phyloP scores from a whole-genome alignment of 2,113 vertebrate species.

The Myotis yumanensis region DNA sequence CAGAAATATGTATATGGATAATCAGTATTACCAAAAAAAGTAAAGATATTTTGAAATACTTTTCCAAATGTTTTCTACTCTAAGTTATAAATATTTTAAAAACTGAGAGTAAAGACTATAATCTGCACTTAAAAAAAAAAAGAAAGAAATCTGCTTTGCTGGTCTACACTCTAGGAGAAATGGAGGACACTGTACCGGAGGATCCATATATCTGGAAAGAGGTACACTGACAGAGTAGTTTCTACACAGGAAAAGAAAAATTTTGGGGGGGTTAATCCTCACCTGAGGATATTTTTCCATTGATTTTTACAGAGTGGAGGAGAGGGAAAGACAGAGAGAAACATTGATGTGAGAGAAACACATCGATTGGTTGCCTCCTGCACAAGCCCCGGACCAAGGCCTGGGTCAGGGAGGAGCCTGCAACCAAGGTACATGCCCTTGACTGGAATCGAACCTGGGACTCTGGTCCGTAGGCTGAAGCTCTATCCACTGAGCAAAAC shows the following conservation, averaged over 20 bases:
- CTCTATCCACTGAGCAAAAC: not conserved
- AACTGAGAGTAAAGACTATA: not conserved
- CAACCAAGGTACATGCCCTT: not conserved
- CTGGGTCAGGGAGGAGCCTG: not conserved
- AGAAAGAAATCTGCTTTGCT: constrained; percentile 35
- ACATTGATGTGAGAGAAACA: too few relatives aligned
- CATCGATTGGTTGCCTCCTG: not conserved
- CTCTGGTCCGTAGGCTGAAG: not conserved
- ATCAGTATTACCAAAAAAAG: not conserved
- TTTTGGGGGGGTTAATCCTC: not conserved
- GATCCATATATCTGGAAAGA: not conserved
- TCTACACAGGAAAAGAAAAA: not conserved
- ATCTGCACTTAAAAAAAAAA: not conserved
- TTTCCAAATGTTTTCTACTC: constrained; percentile 22
- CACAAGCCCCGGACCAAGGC: not conserved
- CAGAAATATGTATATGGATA: not conserved
- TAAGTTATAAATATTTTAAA: constrained; percentile 12
- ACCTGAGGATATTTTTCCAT: not conserved
- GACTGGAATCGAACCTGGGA: not conserved
- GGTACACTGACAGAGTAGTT: not conserved
- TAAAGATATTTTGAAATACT: constrained; percentile 31
- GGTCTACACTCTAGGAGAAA: not conserved
- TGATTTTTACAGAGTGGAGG: not conserved
- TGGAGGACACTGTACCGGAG: not conserved
- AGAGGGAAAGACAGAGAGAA: not conserved